These are phyloP conservation scores for Parapsyche elsis DNA, from an alignment of 1,140 invertebrate species.

Conservation along the genomic window DNA sequence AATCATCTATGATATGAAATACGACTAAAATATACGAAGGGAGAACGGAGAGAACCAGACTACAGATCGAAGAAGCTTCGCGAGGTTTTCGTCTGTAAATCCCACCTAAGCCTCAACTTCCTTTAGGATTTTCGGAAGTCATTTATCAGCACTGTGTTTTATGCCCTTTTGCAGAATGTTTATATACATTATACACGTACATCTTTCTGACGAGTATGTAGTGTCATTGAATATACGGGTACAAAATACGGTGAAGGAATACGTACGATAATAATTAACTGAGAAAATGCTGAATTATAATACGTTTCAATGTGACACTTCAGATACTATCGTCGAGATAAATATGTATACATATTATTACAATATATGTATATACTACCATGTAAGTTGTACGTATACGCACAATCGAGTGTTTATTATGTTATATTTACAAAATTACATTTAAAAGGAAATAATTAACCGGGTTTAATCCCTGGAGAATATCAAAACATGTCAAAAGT, in stretches of 20 bases:
- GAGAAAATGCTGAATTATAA: background rate
- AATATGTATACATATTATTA: no score
- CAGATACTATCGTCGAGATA: background rate
- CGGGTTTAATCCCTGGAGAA: conserved; percentile 38
- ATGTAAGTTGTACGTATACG: no score
- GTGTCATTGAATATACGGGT: background rate
- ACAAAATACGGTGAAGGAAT: background rate
- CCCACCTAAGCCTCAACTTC: conserved; percentile 73
- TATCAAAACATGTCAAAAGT: conserved; percentile 53
- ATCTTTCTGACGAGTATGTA: background rate
- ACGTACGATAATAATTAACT: background rate
- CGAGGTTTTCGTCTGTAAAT: conserved; percentile 64
- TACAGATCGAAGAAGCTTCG: conserved; percentile 50
- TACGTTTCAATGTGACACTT: background rate
- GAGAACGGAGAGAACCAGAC: conserved; percentile 25
- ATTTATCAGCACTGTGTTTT: conserved; percentile 71
- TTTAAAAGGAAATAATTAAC: no score
- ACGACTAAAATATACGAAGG: conserved; percentile 50
- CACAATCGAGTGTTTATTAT: background rate
- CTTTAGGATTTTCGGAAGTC: conserved; percentile 74
- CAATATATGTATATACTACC: no score
- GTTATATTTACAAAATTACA: background rate
- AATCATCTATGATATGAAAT: conserved; percentile 53
- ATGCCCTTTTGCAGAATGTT: conserved; percentile 54
- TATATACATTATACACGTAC: conserved; percentile 22